Evolutionary conservation across 1,140 invertebrate species (phyloP), one percentile per base, ranked within the genome.

Genomic region (Scylla paramamosain): DNA sequence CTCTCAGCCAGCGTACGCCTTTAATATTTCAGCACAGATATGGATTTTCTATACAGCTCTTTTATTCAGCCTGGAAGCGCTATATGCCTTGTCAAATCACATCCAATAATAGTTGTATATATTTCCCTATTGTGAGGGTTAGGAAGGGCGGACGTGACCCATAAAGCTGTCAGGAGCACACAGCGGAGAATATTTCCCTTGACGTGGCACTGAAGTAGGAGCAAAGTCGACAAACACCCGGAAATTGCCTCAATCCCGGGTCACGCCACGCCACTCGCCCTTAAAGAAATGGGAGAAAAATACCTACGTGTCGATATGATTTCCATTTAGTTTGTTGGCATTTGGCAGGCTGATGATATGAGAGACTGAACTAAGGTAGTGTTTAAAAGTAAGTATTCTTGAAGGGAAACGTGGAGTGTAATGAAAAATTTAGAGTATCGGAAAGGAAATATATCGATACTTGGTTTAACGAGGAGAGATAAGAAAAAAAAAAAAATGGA

Each of bases 41-140:
- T 77, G 67, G 20, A n/a, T 77, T 77, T 77, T 77, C 67, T 77
- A 77, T 77, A 77, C 67, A n/a, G 8, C 67, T n/a, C 67, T 77
- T 77, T 77, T 77, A n/a, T n/a, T 77, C 20, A n/a, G 67, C 67
- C n/a, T 77, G 20, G 25, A 25, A n/a, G 67, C 8, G 67, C 12
- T n/a, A 25, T 20, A 77, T 77, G 67, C 67, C 67, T 77, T 77
- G 67, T 77, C 67, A 77, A 77, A 77, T 77, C 67, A 77, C 67
- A 77, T n/a, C 67, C 67, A 77, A 77, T 77, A 77, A 77, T 77
- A 25, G 67, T 77, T 77, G 67, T 77, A 77, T 77, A 77, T 77
- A 77, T 77, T 77, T 77, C 25, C 67, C 20, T n/a, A 77, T 77
- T 77, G 67, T 77, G 67, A 77, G 25, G 67, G 67, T 77, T 77